Conservation (phyloP, 2,797 vertebrate species). For the Apogon hyalosoma region DNA sequence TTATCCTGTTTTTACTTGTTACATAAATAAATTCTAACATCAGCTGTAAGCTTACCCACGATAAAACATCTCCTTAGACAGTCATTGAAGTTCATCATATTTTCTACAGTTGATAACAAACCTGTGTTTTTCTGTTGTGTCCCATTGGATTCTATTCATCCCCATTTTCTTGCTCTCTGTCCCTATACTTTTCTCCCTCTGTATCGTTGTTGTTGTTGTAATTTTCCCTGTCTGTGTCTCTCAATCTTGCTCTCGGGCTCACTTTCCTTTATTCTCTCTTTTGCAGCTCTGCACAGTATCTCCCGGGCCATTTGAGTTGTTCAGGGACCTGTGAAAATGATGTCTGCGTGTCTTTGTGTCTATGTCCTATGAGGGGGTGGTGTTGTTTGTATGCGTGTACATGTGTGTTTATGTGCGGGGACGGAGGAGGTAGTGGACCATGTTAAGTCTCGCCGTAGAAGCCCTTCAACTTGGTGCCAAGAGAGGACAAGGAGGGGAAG, state of each 20-base stretch:
- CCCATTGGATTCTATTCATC: constrained; percentile 1
- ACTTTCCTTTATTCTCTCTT: constrained; percentile 45
- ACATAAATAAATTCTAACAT: constrained; percentile 13
- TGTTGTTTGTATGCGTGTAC: constrained; percentile 43
- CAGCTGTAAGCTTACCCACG: constrained; percentile 12
- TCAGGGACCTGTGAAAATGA: constrained; percentile 79
- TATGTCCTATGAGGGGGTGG: constrained; percentile 61
- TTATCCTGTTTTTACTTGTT: constrained; percentile 21
- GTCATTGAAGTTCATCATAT: constrained; percentile 12
- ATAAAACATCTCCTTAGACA: constrained; percentile 20
- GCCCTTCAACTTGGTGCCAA: constrained; percentile 53
- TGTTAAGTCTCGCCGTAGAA: constrained; percentile 63
- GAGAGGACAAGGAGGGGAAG: constrained; percentile 35
- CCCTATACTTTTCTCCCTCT: constrained; percentile 36
- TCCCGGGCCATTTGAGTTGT: constrained; percentile 74
- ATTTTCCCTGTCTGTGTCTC: constrained; percentile 42
- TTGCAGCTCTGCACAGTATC: constrained; percentile 60
- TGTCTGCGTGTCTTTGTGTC: constrained; percentile 68
- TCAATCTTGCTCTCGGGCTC: constrained; percentile 38
- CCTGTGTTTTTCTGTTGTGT: neutral
- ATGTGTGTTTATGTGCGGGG: constrained; percentile 45
- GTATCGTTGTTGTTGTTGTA: constrained; percentile 44
- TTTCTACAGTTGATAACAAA: neutral
- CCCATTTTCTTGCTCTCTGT: constrained; percentile 9
- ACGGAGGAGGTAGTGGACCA: constrained; percentile 60